Base-by-base conservation (phyloP, 2,888 invertebrate species). In the Polydrusus tereticollis region DNA sequence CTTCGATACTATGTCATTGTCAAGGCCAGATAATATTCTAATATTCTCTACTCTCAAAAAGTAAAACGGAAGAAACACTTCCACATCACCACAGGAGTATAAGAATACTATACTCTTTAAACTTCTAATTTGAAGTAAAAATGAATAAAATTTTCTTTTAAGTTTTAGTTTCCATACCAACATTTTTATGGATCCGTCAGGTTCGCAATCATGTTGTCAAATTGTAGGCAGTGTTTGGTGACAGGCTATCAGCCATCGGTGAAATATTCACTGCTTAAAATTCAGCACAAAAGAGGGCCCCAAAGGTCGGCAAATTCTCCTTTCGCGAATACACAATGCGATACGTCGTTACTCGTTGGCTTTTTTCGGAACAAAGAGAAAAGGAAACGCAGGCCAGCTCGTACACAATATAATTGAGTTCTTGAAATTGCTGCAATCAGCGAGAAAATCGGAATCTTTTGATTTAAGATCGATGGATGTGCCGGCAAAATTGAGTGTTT, bases 201-300 rank as follows among this genome's bases (percentile, higher is more conserved):
- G 76, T 77, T 79, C 77, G 79, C 81, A 82, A 82, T 82, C 82
- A 82, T 82, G 81, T 82, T 82, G 82, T 82, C 82, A 82, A 82
- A 82, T 82, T 82, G 81, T 78, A 79, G 79, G 76, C 80, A 79
- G 79, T 79, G 79, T 77, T 77, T 72, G 78, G 77, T 81, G 82
- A 82, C 82, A 82, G 81, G 78, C 79, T 77, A 80, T 80, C 80
- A 78, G 80, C 79, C 77, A 77, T 78, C 78, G 65, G 79, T 81
- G 80, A 81, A 80, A 82, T 82, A 82, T 82, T 79, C 80, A 78
- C 81, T 80, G 79, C 76, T 82, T 82, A 80, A 82, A 82, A 82
- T 82, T 82, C 82, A 73, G 75, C 78, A 76, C 76, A 76, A 74
- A 76, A 75, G 77, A 69, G 74, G 75, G 74, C 72, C 72, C 75